These are phyloP conservation scores for Aplysia californica DNA, from an alignment of 1,140 invertebrate genomes.

Conservation along the genomic window DNA sequence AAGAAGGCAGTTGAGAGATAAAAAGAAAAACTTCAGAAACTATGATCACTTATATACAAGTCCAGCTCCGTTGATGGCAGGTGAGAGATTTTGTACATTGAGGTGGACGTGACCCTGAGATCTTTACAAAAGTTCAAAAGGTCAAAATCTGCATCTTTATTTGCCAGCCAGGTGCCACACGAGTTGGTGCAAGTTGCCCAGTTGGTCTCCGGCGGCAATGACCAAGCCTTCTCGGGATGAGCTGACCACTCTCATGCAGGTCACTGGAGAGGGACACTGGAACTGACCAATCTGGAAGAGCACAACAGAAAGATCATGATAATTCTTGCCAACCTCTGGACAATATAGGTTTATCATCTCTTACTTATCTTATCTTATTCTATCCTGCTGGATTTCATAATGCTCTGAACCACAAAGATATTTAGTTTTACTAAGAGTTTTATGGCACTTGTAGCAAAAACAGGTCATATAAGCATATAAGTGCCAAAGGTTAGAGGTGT, in stretches of 20 bases:
- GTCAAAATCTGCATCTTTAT: too few relatives aligned
- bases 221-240: neutral
- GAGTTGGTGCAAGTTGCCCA: constrained; percentile 48
- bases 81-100: too few relatives aligned
- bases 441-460: neutral
- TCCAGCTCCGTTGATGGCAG: too few relatives aligned
- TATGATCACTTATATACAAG: too few relatives aligned
- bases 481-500: too few relatives aligned
- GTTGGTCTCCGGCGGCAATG: constrained; percentile 44
- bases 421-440: neutral
- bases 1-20: too few relatives aligned
- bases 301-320: constrained; percentile 1
- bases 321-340: neutral
- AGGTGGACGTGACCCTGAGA: too few relatives aligned
- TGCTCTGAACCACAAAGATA: neutral
- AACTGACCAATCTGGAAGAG: constrained; percentile 51
- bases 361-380: neutral
- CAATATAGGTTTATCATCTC: neutral
- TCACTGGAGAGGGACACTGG: constrained; percentile 48
- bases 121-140: too few relatives aligned
- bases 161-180: too few relatives aligned
- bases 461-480: too few relatives aligned
- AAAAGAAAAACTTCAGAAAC: too few relatives aligned
- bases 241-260: constrained; percentile 26
- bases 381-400: neutral